A percentile compares a stretch with the other conserved stretches of the same genome.
Conservation (phyloP, 2,797 vertebrate genomes). For the Arremon brunneinucha region DNA sequence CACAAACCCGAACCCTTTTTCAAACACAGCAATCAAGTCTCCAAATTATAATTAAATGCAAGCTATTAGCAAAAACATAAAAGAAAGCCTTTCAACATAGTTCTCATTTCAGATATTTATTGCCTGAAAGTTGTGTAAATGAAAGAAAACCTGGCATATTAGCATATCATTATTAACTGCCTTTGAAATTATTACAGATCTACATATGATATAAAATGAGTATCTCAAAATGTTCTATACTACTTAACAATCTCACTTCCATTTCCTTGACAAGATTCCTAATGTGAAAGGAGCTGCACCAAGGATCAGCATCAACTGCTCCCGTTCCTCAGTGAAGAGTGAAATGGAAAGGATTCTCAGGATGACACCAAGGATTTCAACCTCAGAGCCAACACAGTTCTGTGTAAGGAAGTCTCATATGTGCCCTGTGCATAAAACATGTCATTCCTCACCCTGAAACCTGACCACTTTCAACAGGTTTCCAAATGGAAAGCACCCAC, state of each 20-base stretch:
- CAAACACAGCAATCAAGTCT: slow-evolving; percentile 6
- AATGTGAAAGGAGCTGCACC: neutral
- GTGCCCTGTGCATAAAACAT: fast-evolving
- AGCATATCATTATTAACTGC: slow-evolving; percentile 2
- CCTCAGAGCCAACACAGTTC: neutral
- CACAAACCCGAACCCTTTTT: neutral
- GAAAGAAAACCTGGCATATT: neutral
- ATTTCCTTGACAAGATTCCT: neutral
- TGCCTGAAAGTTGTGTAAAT: slow-evolving; percentile 32
- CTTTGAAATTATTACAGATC: slow-evolving; percentile 7
- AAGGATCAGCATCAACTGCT: neutral
- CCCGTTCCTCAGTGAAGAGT: neutral
- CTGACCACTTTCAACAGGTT: neutral
- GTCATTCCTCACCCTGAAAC: neutral
- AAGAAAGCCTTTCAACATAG: neutral
- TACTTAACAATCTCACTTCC: neutral
- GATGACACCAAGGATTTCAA: neutral
- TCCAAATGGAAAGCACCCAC: neutral
- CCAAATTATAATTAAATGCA: slow-evolving; percentile 36
- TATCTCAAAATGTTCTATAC: neutral
- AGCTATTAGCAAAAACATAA: slow-evolving; percentile 36
- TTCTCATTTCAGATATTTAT: slow-evolving; percentile 16
- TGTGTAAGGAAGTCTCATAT: neutral
- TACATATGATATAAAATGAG: neutral
- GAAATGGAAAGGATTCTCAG: neutral